These are phyloP conservation scores for Perca schrenkii DNA, from an alignment of 2,113 vertebrate genomes.

Conservation along the genomic window DNA sequence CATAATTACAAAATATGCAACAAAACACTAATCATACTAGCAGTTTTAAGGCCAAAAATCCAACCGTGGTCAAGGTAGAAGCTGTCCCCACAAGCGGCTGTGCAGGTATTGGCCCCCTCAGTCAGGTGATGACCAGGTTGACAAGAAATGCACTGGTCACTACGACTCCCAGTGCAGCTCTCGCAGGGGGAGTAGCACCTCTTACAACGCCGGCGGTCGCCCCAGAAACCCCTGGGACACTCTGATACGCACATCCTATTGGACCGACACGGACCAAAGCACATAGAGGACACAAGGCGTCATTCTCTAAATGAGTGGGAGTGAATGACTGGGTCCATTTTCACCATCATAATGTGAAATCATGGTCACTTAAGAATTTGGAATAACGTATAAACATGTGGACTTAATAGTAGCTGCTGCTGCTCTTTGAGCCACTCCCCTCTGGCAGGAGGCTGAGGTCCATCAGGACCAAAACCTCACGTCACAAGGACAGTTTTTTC, in stretches of 20 bases:
- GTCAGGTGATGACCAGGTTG: slow-evolving; percentile 89
- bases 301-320: background rate
- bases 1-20: background rate
- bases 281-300: slow-evolving; percentile 4
- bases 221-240: slow-evolving; percentile 93
- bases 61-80: slow-evolving; percentile 92
- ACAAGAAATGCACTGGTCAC: slow-evolving; percentile 92
- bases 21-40: background rate
- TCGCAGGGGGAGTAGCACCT: slow-evolving; percentile 92
- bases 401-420: background rate
- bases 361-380: background rate
- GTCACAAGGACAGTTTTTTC: no score
- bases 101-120: slow-evolving; percentile 89
- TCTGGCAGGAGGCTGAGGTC: no score
- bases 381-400: background rate
- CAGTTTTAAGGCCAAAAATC: slow-evolving; percentile 36
- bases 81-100: slow-evolving; percentile 87
- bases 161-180: slow-evolving; percentile 91
- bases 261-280: slow-evolving; percentile 33
- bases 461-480: no score
- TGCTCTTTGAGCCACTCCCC: no score
- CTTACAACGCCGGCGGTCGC: slow-evolving; percentile 92
- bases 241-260: slow-evolving; percentile 89
- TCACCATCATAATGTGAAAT: background rate
- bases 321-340: background rate